Evolutionary conservation across 2,797 vertebrate genomes (phyloP), one percentile per base, ranked within the genome.

Genomic region (Morelia viridis): DNA sequence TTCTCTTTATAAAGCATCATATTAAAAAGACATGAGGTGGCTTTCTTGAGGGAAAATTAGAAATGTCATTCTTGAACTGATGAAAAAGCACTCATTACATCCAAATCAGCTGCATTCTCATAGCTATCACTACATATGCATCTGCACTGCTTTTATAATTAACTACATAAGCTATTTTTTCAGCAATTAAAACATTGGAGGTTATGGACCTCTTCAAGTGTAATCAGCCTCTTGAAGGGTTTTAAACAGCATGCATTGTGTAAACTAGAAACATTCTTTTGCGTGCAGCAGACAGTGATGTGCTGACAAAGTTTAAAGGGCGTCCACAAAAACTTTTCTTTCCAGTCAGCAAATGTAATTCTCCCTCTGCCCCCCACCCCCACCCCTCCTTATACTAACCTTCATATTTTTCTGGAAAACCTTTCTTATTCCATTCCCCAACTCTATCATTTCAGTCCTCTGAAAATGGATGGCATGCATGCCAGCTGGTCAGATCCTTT

Each of bases 271-370:
- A 89, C 62, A 89, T 94, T 94, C 7, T 57, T 57, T 68, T 68
- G 68, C 46, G 94, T 57, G 15, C 28, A 83, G 83, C 50, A 9
- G 85, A 92, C 58, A 88, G 24, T 90, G 80, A 80, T 24, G 0
- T 83, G 26, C 4, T 41, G 68, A 84, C 87, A 93, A 90, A 87
- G 6, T 90, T 95, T 89, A 94, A 95, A 46, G 3, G 91, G 90
- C 4, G 17, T n/a, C 4, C 2, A 2, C 0, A 61, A 91, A 90
- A 68, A 61, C 71, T 90, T 92, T 92, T 87, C 68, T 19, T 5
- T 12, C 0, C 88, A 90, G 76, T 58, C 61, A 12, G 58, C 92
- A 90, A 90, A 93, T 89, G 83, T 5, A 56, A 50, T 5, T 0
- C 4, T 4, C 46, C 24, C 9, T 80, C 71, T 41, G 41, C 71